These are phyloP conservation scores for Beroe forskalii DNA, from an alignment of 37 sponge, comb jelly and placozoan species.

Conservation along the genomic window DNA sequence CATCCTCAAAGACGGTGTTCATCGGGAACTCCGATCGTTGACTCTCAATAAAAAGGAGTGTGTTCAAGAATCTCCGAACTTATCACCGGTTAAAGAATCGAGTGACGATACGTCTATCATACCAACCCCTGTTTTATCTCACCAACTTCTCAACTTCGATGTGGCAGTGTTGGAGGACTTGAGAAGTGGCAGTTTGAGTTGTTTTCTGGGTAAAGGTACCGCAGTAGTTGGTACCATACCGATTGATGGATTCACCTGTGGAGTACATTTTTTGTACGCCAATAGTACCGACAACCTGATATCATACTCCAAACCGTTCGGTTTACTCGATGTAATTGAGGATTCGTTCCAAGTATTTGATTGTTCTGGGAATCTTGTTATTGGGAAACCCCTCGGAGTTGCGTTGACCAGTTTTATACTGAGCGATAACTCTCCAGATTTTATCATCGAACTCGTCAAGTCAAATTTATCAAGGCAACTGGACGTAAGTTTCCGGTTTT, in stretches of 20 bases:
- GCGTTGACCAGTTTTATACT: slow-evolving; percentile 1
- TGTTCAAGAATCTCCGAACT: neutral
- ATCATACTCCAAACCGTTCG: neutral
- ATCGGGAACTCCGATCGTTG: neutral
- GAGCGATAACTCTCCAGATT: neutral
- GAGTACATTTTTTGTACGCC: neutral
- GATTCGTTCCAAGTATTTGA: neutral
- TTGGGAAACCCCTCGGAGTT: neutral
- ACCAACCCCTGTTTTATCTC: no score
- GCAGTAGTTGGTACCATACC: neutral
- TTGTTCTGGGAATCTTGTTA: neutral
- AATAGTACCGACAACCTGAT: neutral
- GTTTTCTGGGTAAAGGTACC: neutral
- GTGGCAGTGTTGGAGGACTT: neutral
- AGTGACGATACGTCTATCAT: neutral
- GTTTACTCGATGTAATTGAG: neutral
- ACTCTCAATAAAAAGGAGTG: neutral
- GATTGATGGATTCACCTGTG: neutral
- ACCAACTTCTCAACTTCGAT: neutral
- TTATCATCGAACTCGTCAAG: neutral
- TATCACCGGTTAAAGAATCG: neutral
- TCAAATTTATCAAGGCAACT: neutral
- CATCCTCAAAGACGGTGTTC: slow-evolving; percentile 15
- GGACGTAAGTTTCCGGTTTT: neutral
- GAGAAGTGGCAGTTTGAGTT: neutral